Percentiles rank a stretch among this genome's conserved stretches.
Conservation (phyloP, 2,113 vertebrate genomes). For the Promerops cafer region DNA sequence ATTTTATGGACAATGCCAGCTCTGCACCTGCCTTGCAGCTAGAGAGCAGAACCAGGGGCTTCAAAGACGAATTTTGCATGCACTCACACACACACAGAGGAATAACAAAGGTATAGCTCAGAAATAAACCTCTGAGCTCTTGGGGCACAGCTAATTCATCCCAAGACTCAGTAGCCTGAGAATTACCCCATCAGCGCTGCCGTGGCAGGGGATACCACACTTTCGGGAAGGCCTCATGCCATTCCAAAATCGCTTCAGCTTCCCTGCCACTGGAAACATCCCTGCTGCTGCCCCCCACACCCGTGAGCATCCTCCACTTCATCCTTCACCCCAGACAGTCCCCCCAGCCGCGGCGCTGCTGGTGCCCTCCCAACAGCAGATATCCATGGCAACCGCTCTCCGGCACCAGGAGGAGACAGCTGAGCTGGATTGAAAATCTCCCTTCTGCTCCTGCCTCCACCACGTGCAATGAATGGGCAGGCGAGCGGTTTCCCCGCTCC, state of each 20-base stretch:
- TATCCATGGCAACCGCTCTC: slow-evolving; percentile 97
- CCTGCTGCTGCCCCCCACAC: slow-evolving; percentile 70
- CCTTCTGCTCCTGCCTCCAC: slow-evolving; percentile 84
- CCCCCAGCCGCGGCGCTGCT: slow-evolving; percentile 52
- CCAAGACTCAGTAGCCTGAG: background rate
- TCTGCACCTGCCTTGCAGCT: background rate
- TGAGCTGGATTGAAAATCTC: slow-evolving; percentile 81
- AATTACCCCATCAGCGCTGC: background rate
- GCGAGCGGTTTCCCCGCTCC: slow-evolving; percentile 46
- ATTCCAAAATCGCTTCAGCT: slow-evolving; percentile 41
- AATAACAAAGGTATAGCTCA: background rate
- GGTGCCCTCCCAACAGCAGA: slow-evolving; percentile 88
- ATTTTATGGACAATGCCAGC: background rate
- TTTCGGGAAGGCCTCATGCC: background rate
- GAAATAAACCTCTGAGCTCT: background rate
- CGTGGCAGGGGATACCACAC: too few relatives aligned
- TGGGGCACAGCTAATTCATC: background rate
- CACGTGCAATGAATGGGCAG: slow-evolving; percentile 69
- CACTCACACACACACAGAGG: accelerated
- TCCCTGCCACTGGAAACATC: slow-evolving; percentile 13
- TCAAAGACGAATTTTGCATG: background rate
- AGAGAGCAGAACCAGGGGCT: background rate
- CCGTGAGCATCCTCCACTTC: slow-evolving; percentile 63
- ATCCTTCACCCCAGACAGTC: slow-evolving; percentile 78
- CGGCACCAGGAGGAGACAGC: slow-evolving; percentile 86